Base-by-base conservation (phyloP, 1,140 invertebrate genomes). In the Drosophila santomea region DNA sequence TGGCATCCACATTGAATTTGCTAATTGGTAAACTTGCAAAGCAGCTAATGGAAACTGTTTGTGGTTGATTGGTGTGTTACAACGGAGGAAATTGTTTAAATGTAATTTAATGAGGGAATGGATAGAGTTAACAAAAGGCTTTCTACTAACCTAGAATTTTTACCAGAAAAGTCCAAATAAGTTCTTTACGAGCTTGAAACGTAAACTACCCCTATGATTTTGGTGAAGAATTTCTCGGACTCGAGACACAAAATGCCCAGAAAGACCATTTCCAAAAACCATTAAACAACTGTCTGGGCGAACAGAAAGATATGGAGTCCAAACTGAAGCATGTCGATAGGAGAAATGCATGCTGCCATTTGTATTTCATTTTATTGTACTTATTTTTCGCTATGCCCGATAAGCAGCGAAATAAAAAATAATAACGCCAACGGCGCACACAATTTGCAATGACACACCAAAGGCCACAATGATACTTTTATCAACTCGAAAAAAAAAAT, bases 291-390 rank as follows among this genome's bases (percentile, higher is more conserved):
- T n/a, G 59, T 56, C 59, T 62, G 59, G 50, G 41, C 8, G 15
- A 20, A 10, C 2, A 52, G 45, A 59, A 5, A 52, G 45, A 59
- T 60, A 60, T 38, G 28, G n/a, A 36, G 28, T n/a, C 14, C 45
- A 23, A 54, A 47, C 64, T 52, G 64, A 32, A 32, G 6, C 28
- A 32, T 8, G 32, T 32, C 32, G 32, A 68, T 77, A 55, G 80
- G 71, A 64, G 63, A 88, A 86, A 66, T 88, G 83, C 83, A 86
- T 82, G 69, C 75, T 82, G 69, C 75, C 81, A 72, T 73, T 88
- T 86, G 76, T 80, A 43, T 43, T 64, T 4, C 23, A 39, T 48
- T 32, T 32, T 39, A 39, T 39, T 14, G 11, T 43, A 15, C 43
- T 63, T 64, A 43, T 54, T 67, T 64, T 57, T 63, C 38, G 74